phyloP scores from a whole-genome alignment of 2,888 invertebrate species.

The Hypolimnas misippus region DNA sequence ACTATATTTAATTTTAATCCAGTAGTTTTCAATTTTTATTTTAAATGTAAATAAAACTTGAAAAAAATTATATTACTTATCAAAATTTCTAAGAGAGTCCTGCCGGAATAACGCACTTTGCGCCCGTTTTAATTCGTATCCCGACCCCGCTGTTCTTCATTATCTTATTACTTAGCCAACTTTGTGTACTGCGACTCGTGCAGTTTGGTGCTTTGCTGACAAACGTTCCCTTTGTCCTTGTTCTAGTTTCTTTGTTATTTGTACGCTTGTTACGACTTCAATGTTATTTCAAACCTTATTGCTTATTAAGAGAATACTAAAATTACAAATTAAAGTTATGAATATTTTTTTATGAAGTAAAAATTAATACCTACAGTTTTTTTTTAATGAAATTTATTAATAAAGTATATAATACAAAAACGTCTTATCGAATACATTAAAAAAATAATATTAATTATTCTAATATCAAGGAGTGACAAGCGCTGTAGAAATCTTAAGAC shows the following conservation, averaged over 20 bases:
- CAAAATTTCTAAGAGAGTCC: conserved; percentile 33
- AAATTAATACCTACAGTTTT: too few species aligned
- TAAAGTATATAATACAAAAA: background rate
- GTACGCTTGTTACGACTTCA: too few species aligned
- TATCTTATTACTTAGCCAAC: conserved; percentile 83
- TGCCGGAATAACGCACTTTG: conserved; percentile 50
- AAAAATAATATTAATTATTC: conserved; percentile 20
- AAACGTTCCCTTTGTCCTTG: background rate
- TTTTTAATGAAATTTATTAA: too few species aligned
- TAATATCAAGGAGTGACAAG: conserved; percentile 58
- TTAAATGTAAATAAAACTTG: too few species aligned
- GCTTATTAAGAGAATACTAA: too few species aligned
- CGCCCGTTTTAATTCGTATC: conserved; percentile 79
- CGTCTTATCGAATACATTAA: background rate
- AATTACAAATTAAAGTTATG: too few species aligned
- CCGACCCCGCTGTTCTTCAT: conserved; percentile 82
- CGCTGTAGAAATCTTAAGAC: conserved; percentile 69
- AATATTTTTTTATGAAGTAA: too few species aligned
- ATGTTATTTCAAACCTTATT: too few species aligned
- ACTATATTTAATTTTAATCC: too few species aligned
- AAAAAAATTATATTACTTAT: too few species aligned
- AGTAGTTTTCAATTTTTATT: too few species aligned
- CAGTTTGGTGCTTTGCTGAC: conserved; percentile 58
- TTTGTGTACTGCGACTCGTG: conserved; percentile 57
- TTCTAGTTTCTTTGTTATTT: background rate